These are phyloP conservation scores for Tamandua tetradactyla DNA, from an alignment of 2,797 vertebrate genomes.

Conservation along the genomic window DNA sequence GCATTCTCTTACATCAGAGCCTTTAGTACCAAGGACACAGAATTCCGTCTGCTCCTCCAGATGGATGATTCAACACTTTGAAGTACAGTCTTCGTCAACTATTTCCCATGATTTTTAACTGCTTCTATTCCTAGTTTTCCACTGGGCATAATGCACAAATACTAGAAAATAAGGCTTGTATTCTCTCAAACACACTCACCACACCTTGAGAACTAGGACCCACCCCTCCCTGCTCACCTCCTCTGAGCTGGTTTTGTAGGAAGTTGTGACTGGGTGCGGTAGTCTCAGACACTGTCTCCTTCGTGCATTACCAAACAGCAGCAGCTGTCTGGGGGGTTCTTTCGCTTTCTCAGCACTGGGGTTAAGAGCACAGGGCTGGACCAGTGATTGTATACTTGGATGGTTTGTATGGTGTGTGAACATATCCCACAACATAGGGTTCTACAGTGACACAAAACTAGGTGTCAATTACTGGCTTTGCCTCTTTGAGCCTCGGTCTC, in stretches of 20 bases:
- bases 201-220: neutral
- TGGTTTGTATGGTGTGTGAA: no score
- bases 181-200: neutral
- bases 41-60: neutral
- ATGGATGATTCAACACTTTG: neutral
- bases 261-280: neutral
- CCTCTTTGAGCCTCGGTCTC: neutral
- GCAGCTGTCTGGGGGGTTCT: neutral
- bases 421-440: neutral
- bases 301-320: rapidly evolving
- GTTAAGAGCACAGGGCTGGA: neutral
- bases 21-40: neutral
- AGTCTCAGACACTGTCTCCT: neutral
- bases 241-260: neutral
- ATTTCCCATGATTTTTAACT: neutral
- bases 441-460: neutral
- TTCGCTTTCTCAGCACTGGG: neutral
- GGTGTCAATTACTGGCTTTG: neutral
- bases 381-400: no score
- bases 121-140: neutral
- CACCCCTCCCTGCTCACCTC: neutral
- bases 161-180: neutral
- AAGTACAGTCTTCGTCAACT: neutral
- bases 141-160: neutral
- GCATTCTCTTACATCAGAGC: neutral